Base-by-base conservation (phyloP, 2,797 vertebrate genomes). In the Erpetoichthys calabaricus region DNA sequence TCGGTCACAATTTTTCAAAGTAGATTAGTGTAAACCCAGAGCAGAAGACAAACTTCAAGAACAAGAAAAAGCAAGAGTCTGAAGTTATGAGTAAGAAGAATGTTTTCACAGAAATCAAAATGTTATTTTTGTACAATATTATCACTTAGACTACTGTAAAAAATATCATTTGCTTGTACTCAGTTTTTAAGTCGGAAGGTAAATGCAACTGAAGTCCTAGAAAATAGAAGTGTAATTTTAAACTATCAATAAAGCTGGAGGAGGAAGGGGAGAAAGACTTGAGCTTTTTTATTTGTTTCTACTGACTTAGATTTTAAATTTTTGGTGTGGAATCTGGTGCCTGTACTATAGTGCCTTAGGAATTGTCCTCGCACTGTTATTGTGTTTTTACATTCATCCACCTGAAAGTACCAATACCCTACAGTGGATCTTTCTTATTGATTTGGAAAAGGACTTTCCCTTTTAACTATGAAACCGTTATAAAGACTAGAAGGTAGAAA, bases 161-260 rank as follows among this genome's bases (percentile, higher is more conserved):
- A 83, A 91, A 91, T 92, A 94, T 94, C 90, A 93, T 96, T 97
- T 96, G 92, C 91, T 92, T 97, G 90, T 96, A 91, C 90, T 95
- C 89, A 85, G 90, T 96, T 98, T 96, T 97, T 94, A 94, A 94
- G 93, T 92, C 89, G 80, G 89, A 95, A 92, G 91, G 89, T 91
- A 91, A 93, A 89, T 91, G 92, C 91, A 94, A 90, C 91, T 92
- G 89, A 93, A 94, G 91, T 97, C 89, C 87, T 95, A 92, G 90
- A 94, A 89, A 81, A 93, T 91, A 96, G 91, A 92, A 84, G 88
- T 98, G 93, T 98, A 97, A 95, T 97, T 99, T 97, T 98, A 98
- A 98, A 96, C 91, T 96, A 91, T 95, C 94, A 99, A 99, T 98
- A 98, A 98, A 97, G 89, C 87, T 94, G 91, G 91, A 99, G 92